Base-by-base conservation (phyloP, 2,888 invertebrate genomes). In the Parelbella ahira region DNA sequence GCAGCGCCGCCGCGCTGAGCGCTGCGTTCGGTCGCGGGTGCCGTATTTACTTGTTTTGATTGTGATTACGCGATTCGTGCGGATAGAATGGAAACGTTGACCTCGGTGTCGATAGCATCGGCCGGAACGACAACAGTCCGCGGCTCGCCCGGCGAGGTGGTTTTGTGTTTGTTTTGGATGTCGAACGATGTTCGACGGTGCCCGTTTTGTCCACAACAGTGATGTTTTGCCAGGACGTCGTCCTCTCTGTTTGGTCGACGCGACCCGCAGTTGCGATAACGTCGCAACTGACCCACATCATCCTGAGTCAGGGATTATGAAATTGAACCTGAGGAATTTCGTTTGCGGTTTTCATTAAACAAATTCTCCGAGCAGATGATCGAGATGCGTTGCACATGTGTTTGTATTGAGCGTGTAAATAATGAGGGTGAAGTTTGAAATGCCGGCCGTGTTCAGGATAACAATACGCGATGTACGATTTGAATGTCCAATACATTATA, bases 101-200 rank as follows among this genome's bases (percentile, higher is more conserved):
- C 79, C 78, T 77, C 77, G 66, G 53, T 58, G 57, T 50, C 59
- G 60, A 62, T 62, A 45, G n/a, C n/a, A n/a, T 47, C 53, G 50
- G 37, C 38, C 39, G 47, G 44, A 46, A 47, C 51, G 47, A 28
- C 59, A 52, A 47, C 50, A 56, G 50, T 47, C 48, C 54, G 55
- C 51, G 57, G 53, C 56, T 57, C 49, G 37, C 50, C 50, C 49
- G 57, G 58, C 57, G 71, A 72, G 70, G 74, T 74, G 78, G 73
- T 77, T 79, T 72, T 79, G 78, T 76, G 82, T 82, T 82, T 77
- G 72, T 75, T 74, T 72, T 62, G 59, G 50, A 47, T 52, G 44
- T 44, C 39, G 49, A 15, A 15, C 13, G 15, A 41, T 28, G 45
- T 44, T 52, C 47, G 53, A 49, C 47, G 53, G n/a, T n/a, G n/a